Evolutionary conservation across 2,888 invertebrate genomes (phyloP).

Genomic region (Scaptomyza reducta): DNA sequence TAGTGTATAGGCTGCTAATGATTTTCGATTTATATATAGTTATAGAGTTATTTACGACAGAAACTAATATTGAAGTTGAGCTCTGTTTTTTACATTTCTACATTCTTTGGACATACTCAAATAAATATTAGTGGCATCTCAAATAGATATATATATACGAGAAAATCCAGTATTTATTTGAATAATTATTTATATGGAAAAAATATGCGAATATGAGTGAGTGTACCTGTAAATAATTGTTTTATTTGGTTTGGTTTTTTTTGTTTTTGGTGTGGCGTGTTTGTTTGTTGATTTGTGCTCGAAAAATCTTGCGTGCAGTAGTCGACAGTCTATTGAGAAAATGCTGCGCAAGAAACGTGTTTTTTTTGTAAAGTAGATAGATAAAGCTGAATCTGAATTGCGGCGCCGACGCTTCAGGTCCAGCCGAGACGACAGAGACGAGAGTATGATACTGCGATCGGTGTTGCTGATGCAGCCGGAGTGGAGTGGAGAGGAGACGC

Average conservation of each 20-base stretch:
- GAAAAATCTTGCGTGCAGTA: conserved; percentile 28
- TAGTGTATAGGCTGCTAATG: no score
- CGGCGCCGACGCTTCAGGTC: conserved; percentile 36
- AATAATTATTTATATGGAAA: no score
- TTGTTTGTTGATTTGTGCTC: conserved; percentile 14
- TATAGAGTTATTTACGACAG: no score
- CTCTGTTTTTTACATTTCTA: no score
- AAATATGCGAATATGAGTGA: no score
- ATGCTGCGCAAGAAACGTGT: conserved; percentile 60
- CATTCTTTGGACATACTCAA: no score
- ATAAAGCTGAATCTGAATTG: conserved; percentile 62
- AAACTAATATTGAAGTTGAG: no score
- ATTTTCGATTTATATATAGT: no score
- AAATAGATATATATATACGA: no score
- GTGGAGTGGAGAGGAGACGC: conserved; percentile 31
- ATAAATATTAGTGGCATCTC: no score
- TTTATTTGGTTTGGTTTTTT: background rate
- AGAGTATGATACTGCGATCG: conserved; percentile 19
- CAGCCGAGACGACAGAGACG: conserved; percentile 17
- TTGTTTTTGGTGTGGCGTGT: background rate
- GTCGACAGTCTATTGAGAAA: conserved; percentile 57
- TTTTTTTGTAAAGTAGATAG: conserved; percentile 64
- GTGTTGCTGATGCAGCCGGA: background rate
- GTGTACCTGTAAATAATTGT: no score
- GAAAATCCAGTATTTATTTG: no score